A percentile compares a stretch with the other conserved stretches of the same genome.
phyloP scores from a whole-genome alignment of 2,797 vertebrate genomes.

The Cyprinodon diabolis region DNA sequence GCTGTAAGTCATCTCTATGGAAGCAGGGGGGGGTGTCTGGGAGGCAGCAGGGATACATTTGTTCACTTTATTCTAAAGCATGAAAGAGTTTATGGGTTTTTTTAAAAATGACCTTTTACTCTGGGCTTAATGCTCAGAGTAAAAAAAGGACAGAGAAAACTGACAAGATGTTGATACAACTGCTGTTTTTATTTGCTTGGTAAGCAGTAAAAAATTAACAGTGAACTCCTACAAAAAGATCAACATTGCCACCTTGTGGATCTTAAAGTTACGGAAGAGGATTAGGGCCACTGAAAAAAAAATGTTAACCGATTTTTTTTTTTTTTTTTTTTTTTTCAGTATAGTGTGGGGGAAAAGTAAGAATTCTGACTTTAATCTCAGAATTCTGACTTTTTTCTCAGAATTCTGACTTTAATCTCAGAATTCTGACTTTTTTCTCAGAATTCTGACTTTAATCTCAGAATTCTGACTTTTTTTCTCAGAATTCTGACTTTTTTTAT shows the following conservation, averaged over 20 bases:
- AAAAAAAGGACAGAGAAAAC: background rate
- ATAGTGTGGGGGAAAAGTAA: too few relatives aligned
- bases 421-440: too few relatives aligned
- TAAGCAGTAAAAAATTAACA: constrained; percentile 32
- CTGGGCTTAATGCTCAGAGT: background rate
- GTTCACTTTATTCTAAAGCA: background rate
- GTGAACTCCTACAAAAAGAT: constrained; percentile 11
- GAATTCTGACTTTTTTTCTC: too few relatives aligned
- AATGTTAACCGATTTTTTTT: too few relatives aligned
- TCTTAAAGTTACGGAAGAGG: too few relatives aligned
- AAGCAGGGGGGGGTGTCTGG: constrained; percentile 49
- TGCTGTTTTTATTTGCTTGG: constrained; percentile 58
- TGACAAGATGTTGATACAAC: constrained; percentile 23
- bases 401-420: too few relatives aligned
- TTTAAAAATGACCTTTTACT: background rate
- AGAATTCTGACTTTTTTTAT: too few relatives aligned
- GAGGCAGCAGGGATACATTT: constrained; percentile 17
- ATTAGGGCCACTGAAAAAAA: too few relatives aligned
- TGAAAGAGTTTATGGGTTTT: background rate
- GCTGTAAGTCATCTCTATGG: constrained; percentile 68
- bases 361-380: too few relatives aligned
- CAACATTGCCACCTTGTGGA: constrained; percentile 65
- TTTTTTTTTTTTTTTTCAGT: too few relatives aligned
- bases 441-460: too few relatives aligned
- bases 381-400: too few relatives aligned